Evolutionary conservation across 2,797 vertebrate genomes (phyloP), one percentile per base, ranked within the genome.

Genomic region (Chiloscyllium punctatum): DNA sequence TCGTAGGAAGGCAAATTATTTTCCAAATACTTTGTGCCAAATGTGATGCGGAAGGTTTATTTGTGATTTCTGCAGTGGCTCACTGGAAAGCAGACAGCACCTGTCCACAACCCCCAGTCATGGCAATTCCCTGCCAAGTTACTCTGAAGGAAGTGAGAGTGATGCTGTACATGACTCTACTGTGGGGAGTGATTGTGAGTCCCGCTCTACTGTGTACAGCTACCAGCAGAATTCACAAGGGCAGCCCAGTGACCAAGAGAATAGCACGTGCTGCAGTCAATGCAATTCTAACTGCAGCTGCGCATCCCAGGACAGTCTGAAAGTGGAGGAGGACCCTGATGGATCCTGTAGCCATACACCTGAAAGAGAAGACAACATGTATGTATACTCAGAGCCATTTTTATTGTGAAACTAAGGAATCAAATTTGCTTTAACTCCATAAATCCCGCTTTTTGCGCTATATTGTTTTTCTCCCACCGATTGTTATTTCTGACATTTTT

Each of bases 351-450:
- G 82, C 86, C 42, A 66, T 51, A 96, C 72, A 1, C 23, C 94
- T 69, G 33, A 68, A 69, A 95, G 84, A 87, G 95, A 95, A 84
- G 69, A 95, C 48, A 96, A 84, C 92, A 94, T 95, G 96, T 96
- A 95, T 95, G 96, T 77, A 95, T 95, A 25, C 57, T 9, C 15
- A 25, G 66, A 94, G 68, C 66, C 91, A 42, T 42, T 68, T 42
- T 68, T 48, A 13, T 69, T 94, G 91, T 57, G 48, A 94, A 11
- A 25, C 33, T 69, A 94, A 94, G 62, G 21, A 94, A 69, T 37
- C 57, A 94, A 66, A 53, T 94, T 66, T 94, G 66, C n/a, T 69
- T 94, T 94, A 71, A 18, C 53, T 42, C 91, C 91, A 69, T 71
- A 48, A 42, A 71, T 71, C 37, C 30, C 42, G 0, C n/a, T 42